These are phyloP conservation scores for Premnoplex brunnescens DNA, from an alignment of 2,797 vertebrate species.

Conservation along the genomic window DNA sequence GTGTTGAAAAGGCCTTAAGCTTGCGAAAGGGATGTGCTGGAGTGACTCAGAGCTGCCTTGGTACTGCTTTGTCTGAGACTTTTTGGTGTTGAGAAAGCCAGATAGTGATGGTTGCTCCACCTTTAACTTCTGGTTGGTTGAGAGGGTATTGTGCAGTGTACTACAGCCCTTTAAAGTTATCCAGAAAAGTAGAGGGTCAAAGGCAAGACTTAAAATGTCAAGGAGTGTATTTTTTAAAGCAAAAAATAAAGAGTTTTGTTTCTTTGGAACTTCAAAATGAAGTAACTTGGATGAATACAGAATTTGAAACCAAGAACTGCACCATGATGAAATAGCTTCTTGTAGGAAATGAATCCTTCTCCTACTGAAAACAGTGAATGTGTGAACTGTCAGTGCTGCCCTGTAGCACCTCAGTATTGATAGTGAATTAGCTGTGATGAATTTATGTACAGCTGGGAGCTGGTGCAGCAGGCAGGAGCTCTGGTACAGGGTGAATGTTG, in stretches of 20 bases:
- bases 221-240: background rate
- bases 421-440: background rate
- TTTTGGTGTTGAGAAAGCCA: background rate
- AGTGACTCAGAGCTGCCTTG: background rate
- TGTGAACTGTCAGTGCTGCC: background rate
- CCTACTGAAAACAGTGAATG: background rate
- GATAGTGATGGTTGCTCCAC: background rate
- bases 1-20: background rate
- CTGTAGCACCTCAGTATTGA: background rate
- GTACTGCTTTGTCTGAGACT: background rate
- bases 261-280: background rate
- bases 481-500: background rate
- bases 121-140: background rate
- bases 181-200: background rate
- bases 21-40: background rate
- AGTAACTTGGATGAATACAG: background rate
- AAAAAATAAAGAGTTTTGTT: background rate
- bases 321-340: background rate
- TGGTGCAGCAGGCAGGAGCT: background rate
- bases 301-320: background rate
- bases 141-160: background rate
- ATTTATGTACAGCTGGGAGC: background rate
- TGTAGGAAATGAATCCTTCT: background rate
- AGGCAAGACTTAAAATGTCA: background rate
- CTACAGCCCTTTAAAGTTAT: background rate